Base-by-base conservation (phyloP, 2,888 invertebrate species). In the Proisotoma minuta region DNA sequence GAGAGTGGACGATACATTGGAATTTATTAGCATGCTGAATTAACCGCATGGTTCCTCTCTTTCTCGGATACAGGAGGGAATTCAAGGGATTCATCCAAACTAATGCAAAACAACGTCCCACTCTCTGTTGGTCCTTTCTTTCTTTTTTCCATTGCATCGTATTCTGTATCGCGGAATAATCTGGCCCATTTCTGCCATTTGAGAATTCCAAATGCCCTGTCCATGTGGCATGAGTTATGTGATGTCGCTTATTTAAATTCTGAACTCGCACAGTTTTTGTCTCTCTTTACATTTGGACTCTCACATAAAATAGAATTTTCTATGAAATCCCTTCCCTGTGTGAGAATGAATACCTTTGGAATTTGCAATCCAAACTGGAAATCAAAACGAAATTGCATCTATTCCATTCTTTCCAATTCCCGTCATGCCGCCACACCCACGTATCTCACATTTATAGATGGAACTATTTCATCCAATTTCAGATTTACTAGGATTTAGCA, bases 171-270 rank as follows among this genome's bases (percentile, higher is more conserved):
- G 18, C 20, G 43, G 18, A 43, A 43, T 43, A 43, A 43, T 34
- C 34, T 34, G 34, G 34, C 43, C 43, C 43, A 43, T 43, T 43
- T 43, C 43, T 43, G 43, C 43, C 43, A 43, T 43, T 43, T 43
- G 43, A 43, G 43, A 43, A 43, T 5, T 5, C 43, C 18, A n/a
- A 43, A 43, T 43, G 43, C 43, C 20, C 43, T 43, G 43, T 43
- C 43, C 43, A 43, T 43, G 43, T 43, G 43, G 43, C 26, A 43
- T 56, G 56, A 56, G 56, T 56, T 56, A 56, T 56, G n/a, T n/a
- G n/a, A n/a, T n/a, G 24, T n/a, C 27, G 23, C 56, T 56, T 47
- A 39, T 56, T 56, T 56, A 26, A 34, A 56, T 56, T 56, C 56
- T 34, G 27, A 22, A 23, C 56, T 43, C 23, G 56, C 23, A 43